Conservation (phyloP, 53 echinoderm and acorn worm species). For the Mesocentrotus franciscanus region DNA sequence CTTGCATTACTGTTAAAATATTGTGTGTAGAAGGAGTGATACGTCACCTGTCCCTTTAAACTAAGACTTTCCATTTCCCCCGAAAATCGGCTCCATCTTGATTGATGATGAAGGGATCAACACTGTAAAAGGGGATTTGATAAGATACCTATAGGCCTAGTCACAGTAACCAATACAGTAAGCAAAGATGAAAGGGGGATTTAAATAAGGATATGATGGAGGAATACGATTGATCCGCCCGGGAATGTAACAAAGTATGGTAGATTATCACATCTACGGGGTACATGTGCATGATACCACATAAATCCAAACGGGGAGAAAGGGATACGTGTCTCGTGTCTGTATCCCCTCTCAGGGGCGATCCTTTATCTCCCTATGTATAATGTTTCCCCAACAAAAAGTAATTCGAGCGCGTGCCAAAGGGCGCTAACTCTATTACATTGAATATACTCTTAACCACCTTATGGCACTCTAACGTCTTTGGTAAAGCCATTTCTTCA, state of each 20-base stretch:
- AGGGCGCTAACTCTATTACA: not conserved
- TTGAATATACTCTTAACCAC: not conserved
- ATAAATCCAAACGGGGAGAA: not conserved
- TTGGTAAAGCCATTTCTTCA: slow-evolving; percentile 8
- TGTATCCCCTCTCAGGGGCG: not conserved
- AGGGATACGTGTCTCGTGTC: not conserved
- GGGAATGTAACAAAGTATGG: not conserved
- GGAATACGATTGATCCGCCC: not conserved
- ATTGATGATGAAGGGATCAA: not conserved
- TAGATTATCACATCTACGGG: not conserved
- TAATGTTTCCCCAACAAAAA: slow-evolving; percentile 22
- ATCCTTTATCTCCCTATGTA: not conserved
- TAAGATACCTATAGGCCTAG: too few relatives aligned
- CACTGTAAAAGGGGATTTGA: not conserved
- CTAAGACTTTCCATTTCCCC: not conserved
- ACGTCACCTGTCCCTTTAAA: not conserved
- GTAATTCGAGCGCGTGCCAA: not conserved
- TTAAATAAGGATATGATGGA: not conserved
- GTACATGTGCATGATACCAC: not conserved
- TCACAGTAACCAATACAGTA: too few relatives aligned
- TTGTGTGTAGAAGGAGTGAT: not conserved
- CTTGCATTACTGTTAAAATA: not conserved
- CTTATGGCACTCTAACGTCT: not conserved
- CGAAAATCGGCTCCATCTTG: not conserved
- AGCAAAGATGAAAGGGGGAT: too few relatives aligned